Evolutionary conservation across 2,888 invertebrate species (phyloP).

Genomic region (Agonum fuliginosum): DNA sequence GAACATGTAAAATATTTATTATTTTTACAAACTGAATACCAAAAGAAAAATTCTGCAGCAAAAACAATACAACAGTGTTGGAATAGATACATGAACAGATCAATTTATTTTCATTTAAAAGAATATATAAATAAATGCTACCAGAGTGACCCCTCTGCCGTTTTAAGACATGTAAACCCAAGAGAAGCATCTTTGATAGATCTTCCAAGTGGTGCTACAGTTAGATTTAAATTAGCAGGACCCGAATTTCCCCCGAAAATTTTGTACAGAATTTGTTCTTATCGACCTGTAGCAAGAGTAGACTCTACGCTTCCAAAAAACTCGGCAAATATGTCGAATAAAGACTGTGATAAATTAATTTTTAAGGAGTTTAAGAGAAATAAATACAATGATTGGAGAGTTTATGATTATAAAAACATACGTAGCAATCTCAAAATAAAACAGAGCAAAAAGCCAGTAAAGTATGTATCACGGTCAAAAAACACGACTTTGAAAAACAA

Average conservation of each 20-base stretch:
- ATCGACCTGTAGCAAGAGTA: slow-evolving; percentile 28
- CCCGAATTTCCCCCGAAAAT: slow-evolving; percentile 35
- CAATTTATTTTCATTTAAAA: slow-evolving; percentile 12
- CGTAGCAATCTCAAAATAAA: not conserved
- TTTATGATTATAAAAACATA: not conserved
- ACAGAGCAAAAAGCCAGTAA: not conserved
- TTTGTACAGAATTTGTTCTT: slow-evolving; percentile 43
- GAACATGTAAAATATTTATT: slow-evolving; percentile 35
- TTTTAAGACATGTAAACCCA: slow-evolving; percentile 11
- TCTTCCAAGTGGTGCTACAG: slow-evolving; percentile 1
- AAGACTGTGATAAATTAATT: not conserved
- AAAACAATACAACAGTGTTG: slow-evolving; percentile 42
- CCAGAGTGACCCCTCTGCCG: not conserved
- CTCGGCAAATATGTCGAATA: not conserved
- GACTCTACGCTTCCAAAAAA: not conserved
- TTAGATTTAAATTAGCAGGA: slow-evolving; percentile 49
- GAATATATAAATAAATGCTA: slow-evolving; percentile 18
- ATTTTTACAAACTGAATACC: slow-evolving; percentile 33
- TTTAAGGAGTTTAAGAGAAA: not conserved
- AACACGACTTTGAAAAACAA: not conserved
- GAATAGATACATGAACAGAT: not conserved
- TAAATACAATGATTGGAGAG: slow-evolving; percentile 37
- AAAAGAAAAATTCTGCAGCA: not conserved
- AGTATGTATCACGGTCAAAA: not conserved
- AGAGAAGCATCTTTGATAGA: slow-evolving; percentile 47